Evolutionary conservation across 1,140 invertebrate species (phyloP).

Genomic region (Calycopis cecrops): DNA sequence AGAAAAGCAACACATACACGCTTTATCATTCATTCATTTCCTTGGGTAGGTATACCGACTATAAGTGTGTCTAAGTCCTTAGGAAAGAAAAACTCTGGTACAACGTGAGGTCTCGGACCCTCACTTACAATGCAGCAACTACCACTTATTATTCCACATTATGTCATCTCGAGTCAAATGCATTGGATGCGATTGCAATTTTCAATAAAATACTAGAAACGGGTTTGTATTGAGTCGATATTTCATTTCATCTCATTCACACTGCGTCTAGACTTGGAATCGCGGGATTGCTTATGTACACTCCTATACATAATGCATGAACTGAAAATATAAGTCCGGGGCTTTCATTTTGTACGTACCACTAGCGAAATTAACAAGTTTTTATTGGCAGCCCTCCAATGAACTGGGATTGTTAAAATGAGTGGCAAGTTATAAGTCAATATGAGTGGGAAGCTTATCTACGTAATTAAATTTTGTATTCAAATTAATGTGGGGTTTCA

Average conservation of each 20-base stretch:
- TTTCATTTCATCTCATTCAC: slow-evolving; percentile 62
- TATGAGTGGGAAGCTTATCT: slow-evolving; percentile 13
- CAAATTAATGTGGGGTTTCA: slow-evolving; percentile 11
- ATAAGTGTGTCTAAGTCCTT: too few species aligned
- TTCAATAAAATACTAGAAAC: slow-evolving; percentile 47
- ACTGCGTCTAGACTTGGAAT: slow-evolving; percentile 59
- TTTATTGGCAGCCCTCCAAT: slow-evolving; percentile 61
- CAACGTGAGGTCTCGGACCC: too few species aligned
- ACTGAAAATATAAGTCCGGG: slow-evolving; percentile 55
- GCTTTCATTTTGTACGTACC: slow-evolving; percentile 53
- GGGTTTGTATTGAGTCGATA: slow-evolving; percentile 50
- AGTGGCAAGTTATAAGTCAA: slow-evolving; percentile 17
- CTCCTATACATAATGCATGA: slow-evolving; percentile 63
- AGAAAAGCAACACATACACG: too few species aligned
- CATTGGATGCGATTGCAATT: slow-evolving; percentile 33
- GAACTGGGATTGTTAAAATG: slow-evolving; percentile 35
- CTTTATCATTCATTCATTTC: too few species aligned
- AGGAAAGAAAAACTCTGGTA: too few species aligned
- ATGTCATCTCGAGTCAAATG: slow-evolving; percentile 10
- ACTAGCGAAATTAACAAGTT: slow-evolving; percentile 62
- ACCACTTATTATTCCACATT: too few species aligned
- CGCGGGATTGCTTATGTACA: slow-evolving; percentile 56
- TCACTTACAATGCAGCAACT: too few species aligned
- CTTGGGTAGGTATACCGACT: too few species aligned
- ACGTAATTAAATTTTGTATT: slow-evolving; percentile 16